Evolutionary conservation across 1,140 invertebrate species (phyloP).

Genomic region (Camponotus floridanus): DNA sequence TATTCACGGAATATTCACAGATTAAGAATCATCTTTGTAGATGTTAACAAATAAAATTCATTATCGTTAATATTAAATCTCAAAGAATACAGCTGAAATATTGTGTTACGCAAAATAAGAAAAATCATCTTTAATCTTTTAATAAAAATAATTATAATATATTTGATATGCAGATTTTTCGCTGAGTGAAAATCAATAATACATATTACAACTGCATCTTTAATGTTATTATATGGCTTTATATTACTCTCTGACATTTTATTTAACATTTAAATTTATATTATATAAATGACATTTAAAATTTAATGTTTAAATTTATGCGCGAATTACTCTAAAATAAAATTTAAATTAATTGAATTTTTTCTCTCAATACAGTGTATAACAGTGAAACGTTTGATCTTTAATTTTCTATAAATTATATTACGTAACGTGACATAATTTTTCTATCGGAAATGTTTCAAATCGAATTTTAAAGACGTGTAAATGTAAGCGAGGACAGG

Average conservation of each 20-base stretch:
- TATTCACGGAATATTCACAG: neutral
- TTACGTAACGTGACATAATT: neutral
- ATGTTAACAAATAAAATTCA: neutral
- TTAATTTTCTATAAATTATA: neutral
- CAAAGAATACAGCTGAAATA: neutral
- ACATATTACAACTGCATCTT: neutral
- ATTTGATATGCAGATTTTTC: neutral
- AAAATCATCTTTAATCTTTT: neutral
- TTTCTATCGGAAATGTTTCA: neutral
- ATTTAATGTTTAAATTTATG: conserved; percentile 15
- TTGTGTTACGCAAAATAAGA: neutral
- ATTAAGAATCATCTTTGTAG: conserved; percentile 14
- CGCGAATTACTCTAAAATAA: neutral
- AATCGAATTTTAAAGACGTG: neutral
- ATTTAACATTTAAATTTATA: conserved; percentile 11
- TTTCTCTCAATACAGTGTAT: neutral
- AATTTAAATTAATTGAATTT: conserved; percentile 21
- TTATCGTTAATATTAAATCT: conserved; percentile 16
- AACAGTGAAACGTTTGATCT: neutral
- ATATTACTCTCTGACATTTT: neutral
- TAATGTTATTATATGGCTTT: neutral
- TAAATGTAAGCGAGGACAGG: neutral
- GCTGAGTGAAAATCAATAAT: neutral
- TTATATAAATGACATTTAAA: neutral
- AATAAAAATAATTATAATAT: neutral